phyloP scores from a whole-genome alignment of 2,888 invertebrate genomes.

The Leptinotarsa rubiginosa region DNA sequence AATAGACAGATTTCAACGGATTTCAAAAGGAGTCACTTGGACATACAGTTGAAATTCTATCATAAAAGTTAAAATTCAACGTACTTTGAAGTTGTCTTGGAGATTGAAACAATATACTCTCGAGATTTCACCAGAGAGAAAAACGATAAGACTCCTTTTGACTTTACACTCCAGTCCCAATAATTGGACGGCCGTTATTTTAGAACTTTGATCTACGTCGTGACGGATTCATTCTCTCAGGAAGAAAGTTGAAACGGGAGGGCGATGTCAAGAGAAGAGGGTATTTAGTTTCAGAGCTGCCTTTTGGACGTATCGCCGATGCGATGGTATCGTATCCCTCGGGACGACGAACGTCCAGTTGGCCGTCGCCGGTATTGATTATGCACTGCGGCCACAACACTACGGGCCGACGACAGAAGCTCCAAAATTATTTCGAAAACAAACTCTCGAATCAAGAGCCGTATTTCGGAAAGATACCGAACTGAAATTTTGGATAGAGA shows the following conservation, averaged over 20 bases:
- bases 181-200: background rate
- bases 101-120: no score
- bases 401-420: background rate
- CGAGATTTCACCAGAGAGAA: no score
- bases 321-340: background rate
- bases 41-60: no score
- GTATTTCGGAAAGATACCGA: background rate
- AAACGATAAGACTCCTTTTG: no score
- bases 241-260: background rate
- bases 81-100: no score
- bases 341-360: constrained; percentile 3
- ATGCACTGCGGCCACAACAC: background rate
- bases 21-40: no score
- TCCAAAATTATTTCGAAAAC: background rate
- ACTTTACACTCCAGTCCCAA: no score
- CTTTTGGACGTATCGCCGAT: constrained; percentile 7
- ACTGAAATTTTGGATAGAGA: no score
- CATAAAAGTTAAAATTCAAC: no score
- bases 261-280: background rate
- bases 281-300: background rate
- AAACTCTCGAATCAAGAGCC: background rate
- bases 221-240: background rate
- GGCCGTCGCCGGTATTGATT: constrained; percentile 3
- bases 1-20: no score
- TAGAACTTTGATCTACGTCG: background rate